Conservation (phyloP, 92 coral and sea anemone genomes). For the Umimayanthus kanabou region DNA sequence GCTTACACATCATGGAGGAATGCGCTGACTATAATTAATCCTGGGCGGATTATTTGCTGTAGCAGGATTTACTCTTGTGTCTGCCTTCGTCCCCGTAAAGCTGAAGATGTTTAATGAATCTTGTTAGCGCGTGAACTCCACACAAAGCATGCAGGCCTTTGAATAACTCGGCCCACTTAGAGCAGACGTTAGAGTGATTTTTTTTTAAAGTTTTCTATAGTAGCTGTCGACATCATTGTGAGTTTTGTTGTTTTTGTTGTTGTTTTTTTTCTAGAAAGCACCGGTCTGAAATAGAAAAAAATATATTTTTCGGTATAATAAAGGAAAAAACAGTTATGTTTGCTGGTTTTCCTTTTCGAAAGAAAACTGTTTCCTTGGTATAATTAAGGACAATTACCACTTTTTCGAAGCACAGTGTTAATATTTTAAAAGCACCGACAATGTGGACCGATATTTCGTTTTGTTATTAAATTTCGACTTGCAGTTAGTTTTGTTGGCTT, state of each 20-base stretch:
- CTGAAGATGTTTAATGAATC: background rate
- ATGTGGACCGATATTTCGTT: too few relatives aligned
- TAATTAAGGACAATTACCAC: background rate
- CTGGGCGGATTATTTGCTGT: background rate
- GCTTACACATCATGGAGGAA: background rate
- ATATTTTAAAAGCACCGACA: too few relatives aligned
- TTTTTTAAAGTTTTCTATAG: too few relatives aligned
- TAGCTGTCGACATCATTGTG: background rate
- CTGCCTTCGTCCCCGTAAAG: background rate
- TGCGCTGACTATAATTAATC: background rate
- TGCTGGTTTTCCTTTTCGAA: background rate
- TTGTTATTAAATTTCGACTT: background rate
- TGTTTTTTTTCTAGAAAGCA: background rate
- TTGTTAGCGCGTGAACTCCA: background rate
- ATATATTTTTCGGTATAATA: background rate
- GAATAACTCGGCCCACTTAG: too few relatives aligned
- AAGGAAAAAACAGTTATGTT: background rate
- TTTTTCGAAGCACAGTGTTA: background rate
- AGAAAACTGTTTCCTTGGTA: background rate
- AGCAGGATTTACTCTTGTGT: background rate
- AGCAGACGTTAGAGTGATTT: too few relatives aligned
- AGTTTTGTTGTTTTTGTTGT: background rate
- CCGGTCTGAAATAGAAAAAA: background rate
- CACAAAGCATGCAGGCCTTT: too few relatives aligned
- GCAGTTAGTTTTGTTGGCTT: background rate